Evolutionary conservation across 1,140 invertebrate species (phyloP).

Genomic region (Drosophila persimilis): DNA sequence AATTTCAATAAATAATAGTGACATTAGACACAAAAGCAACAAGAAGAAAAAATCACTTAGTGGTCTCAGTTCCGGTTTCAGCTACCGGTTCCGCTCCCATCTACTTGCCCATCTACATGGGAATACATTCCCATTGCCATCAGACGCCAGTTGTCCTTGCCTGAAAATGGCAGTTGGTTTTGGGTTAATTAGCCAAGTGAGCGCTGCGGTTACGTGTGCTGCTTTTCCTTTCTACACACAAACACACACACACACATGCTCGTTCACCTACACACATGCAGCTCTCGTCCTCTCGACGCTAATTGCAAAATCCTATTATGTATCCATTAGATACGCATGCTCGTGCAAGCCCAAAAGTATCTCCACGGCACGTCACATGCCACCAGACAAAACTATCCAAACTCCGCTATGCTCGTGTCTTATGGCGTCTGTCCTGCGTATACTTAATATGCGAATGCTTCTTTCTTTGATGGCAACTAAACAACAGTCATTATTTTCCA

Average conservation of each 20-base stretch:
- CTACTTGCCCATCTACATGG: neutral
- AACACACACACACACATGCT: slow-evolving; percentile 1
- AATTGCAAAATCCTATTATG: slow-evolving; percentile 82
- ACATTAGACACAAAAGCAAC: slow-evolving; percentile 51
- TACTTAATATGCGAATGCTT: slow-evolving; percentile 29
- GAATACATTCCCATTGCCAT: slow-evolving; percentile 4
- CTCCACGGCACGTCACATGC: slow-evolving; percentile 23
- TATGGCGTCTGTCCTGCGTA: slow-evolving; percentile 20
- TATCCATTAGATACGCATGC: slow-evolving; percentile 78
- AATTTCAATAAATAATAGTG: slow-evolving; percentile 73
- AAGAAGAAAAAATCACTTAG: slow-evolving; percentile 47
- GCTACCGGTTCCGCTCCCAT: slow-evolving; percentile 5
- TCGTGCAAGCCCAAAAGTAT: slow-evolving; percentile 38
- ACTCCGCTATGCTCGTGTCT: slow-evolving; percentile 24
- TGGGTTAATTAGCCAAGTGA: slow-evolving; percentile 77
- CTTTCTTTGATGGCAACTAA: slow-evolving; percentile 21
- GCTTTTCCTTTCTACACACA: slow-evolving; percentile 17
- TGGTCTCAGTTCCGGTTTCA: slow-evolving; percentile 49
- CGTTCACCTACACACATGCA: slow-evolving; percentile 11
- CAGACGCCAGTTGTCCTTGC: slow-evolving; percentile 42
- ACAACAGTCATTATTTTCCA: slow-evolving; percentile 49
- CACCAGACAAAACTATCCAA: slow-evolving; percentile 41
- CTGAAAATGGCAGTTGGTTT: slow-evolving; percentile 74
- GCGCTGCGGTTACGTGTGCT: slow-evolving; percentile 70
- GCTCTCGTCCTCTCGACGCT: slow-evolving; percentile 37